phyloP scores from a whole-genome alignment of 2,797 vertebrate species.

The Anas acuta region DNA sequence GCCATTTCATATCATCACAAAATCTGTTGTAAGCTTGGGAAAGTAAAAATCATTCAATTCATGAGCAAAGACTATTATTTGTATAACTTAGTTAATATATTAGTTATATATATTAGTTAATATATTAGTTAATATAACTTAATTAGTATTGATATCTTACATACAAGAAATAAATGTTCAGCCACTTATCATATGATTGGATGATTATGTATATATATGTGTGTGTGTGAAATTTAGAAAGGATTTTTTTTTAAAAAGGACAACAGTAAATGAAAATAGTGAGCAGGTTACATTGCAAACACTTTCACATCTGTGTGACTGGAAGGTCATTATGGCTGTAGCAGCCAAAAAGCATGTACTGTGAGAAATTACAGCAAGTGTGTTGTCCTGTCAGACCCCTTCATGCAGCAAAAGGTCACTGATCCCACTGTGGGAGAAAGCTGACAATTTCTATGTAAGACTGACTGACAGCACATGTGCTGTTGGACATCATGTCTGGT shows the following conservation, averaged over 20 bases:
- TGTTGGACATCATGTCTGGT: not conserved
- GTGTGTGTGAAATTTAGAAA: not conserved
- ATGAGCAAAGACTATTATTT: not conserved
- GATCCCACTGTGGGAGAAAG: slow-evolving; percentile 32
- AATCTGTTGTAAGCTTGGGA: not conserved
- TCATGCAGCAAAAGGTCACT: slow-evolving; percentile 53
- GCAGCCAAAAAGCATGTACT: slow-evolving; percentile 15
- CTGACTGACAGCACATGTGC: slow-evolving; percentile 55
- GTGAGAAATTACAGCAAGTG: slow-evolving; percentile 27
- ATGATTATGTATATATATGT: not conserved
- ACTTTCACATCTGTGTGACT: not conserved
- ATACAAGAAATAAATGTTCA: not conserved
- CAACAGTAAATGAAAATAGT: not conserved
- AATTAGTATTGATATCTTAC: not conserved
- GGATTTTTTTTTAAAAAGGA: not conserved
- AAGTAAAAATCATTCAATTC: not conserved
- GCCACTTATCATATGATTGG: not conserved
- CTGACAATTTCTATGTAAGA: slow-evolving; percentile 50
- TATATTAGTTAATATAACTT: too few relatives aligned
- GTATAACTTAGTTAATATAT: not conserved
- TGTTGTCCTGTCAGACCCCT: slow-evolving; percentile 33
- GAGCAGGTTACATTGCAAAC: not conserved
- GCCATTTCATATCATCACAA: not conserved
- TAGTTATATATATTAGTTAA: too few relatives aligned
- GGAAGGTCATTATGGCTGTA: slow-evolving; percentile 33